phyloP scores from a whole-genome alignment of 1,140 invertebrate genomes.

The Delia radicum region DNA sequence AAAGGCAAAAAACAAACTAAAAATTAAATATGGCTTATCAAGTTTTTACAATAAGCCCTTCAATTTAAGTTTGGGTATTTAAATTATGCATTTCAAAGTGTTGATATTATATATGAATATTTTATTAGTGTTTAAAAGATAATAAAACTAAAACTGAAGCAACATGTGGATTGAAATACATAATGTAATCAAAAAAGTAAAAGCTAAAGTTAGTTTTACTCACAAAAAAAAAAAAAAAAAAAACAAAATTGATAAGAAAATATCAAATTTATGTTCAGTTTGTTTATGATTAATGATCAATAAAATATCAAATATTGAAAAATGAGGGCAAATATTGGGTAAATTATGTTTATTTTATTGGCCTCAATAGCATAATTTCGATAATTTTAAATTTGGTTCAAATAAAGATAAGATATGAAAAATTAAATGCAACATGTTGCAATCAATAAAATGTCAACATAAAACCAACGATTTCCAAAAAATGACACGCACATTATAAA shows the following conservation, averaged over 20 bases:
- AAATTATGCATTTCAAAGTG: background rate
- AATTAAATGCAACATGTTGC: constrained; percentile 12
- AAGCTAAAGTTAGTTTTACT: background rate
- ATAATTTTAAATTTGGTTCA: background rate
- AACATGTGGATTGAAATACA: background rate
- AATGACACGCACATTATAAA: no score
- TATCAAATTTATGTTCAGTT: background rate
- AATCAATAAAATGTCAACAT: background rate
- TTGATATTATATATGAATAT: background rate
- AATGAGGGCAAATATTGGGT: background rate
- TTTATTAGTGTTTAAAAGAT: background rate
- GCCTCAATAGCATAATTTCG: background rate
- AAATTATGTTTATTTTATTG: background rate
- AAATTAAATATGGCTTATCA: no score
- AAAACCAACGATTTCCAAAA: no score
- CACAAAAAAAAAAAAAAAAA: background rate
- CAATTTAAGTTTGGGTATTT: no score
- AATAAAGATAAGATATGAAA: background rate
- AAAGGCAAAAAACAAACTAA: no score
- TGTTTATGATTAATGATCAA: background rate
- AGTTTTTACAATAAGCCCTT: no score
- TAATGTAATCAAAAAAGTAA: background rate
- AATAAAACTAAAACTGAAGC: background rate
- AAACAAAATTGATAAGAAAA: background rate
- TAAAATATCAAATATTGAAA: background rate